Evolutionary conservation across 1,140 invertebrate genomes (phyloP), one percentile per base, ranked within the genome.

Genomic region (Atta texana): DNA sequence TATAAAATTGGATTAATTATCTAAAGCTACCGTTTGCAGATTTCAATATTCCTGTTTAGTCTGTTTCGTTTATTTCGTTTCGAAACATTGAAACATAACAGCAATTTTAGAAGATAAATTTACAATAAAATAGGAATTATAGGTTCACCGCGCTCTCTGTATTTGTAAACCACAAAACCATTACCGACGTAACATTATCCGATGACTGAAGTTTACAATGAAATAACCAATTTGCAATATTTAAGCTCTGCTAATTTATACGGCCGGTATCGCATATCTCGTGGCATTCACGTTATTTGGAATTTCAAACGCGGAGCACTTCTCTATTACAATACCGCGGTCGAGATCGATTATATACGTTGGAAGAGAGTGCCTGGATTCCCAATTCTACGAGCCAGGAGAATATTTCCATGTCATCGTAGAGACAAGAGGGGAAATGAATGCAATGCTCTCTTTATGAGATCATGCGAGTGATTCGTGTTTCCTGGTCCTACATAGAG

Each of bases 191-290:
- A 61, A 74, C 24, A 51, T 84, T 84, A 84, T 61, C 69, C 55
- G 80, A 84, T 34, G 24, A 74, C 69, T 74, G 55, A 84, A 84
- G 80, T 84, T 75, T 84, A 84, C 68, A 74, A 66, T 69, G 68
- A 24, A 61, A 49, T 34, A 74, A 39, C 57, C 72, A 84, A 84
- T 84, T 84, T 84, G 80, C 69, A 84, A 84, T 84, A 84, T 84
- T 84, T 84, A 72, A 74, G 69, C 69, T 75, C 39, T 49, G 55
- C 55, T 84, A 84, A 84, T 84, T 84, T 75, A 84, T 75, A 74
- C 69, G 53, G 24, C 55, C 55, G 18, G 39, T 75, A 84, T 75
- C 80, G 69, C 69, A 75, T 84, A 84, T 84, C 55, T 84, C 24
- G 68, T 82, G 39, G 80, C 77, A 55, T 69, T 81, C 49, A 14